A percentile compares a stretch with the other conserved stretches of the same genome.
Evolutionary conservation across 2,113 vertebrate genomes (phyloP).

Genomic region (Apteryx owenii): DNA sequence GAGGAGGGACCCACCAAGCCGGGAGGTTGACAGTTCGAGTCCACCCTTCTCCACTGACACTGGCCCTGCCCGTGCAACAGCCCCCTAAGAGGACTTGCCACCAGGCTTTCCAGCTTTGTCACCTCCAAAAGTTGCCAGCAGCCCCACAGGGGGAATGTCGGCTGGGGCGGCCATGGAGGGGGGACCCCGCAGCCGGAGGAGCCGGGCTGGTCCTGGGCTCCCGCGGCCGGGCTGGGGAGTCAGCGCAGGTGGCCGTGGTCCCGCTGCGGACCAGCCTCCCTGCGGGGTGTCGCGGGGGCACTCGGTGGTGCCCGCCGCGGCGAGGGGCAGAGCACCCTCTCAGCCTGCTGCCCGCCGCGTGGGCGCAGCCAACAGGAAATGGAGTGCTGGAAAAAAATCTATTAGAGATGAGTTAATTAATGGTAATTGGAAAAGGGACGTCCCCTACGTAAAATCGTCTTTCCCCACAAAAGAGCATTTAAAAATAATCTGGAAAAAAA

Average conservation of each 20-base stretch:
- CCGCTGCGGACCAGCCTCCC: too few relatives aligned
- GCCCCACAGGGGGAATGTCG: neutral
- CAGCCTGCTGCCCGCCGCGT: neutral
- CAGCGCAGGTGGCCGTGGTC: too few relatives aligned
- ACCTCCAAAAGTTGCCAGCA: neutral
- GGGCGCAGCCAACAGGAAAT: neutral
- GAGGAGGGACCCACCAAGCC: neutral
- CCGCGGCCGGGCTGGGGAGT: too few relatives aligned
- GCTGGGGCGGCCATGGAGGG: neutral
- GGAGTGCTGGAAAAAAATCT: neutral
- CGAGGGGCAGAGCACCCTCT: neutral
- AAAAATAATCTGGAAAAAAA: constrained; percentile 2
- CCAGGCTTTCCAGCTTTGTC: too few relatives aligned
- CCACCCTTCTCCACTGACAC: neutral
- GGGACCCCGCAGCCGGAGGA: too few relatives aligned
- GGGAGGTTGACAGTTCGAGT: neutral
- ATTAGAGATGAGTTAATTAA: constrained; percentile 56
- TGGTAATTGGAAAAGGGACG: constrained; percentile 52
- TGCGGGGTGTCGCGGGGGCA: too few relatives aligned
- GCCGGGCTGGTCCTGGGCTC: too few relatives aligned
- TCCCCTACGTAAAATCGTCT: neutral
- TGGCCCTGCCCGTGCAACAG: too few relatives aligned
- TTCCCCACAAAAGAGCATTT: neutral
- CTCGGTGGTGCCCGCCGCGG: accelerated
- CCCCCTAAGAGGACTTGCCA: neutral